phyloP scores from a whole-genome alignment of 2,797 vertebrate genomes.

The Enteromius argenteus region DNA sequence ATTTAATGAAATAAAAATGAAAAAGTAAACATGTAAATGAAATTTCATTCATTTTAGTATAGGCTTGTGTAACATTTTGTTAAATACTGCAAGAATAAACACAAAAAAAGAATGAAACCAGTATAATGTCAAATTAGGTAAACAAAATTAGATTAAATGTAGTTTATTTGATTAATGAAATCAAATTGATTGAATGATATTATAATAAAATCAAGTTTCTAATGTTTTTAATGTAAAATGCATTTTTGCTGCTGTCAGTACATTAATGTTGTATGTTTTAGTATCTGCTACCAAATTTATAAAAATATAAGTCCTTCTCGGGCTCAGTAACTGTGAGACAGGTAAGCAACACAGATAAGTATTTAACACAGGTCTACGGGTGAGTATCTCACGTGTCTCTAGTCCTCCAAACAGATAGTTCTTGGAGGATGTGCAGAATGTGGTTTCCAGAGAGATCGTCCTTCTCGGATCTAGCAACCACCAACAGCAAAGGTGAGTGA shows the following conservation, averaged over 20 bases:
- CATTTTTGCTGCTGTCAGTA: neutral
- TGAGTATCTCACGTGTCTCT: too few species aligned
- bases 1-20: neutral
- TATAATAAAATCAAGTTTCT: neutral
- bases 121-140: neutral
- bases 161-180: neutral
- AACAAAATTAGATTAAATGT: neutral
- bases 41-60: neutral
- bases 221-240: neutral
- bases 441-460: too few species aligned
- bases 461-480: too few species aligned
- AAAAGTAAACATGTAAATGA: neutral
- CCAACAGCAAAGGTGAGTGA: too few species aligned
- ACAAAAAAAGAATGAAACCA: neutral
- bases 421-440: too few species aligned
- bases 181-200: neutral
- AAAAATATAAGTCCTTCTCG: neutral
- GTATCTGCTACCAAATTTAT: neutral
- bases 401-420: too few species aligned
- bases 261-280: neutral
- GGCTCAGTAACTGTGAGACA: too few species aligned
- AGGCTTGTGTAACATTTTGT: neutral
- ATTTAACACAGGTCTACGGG: too few species aligned
- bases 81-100: neutral
- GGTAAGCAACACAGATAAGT: too few species aligned